Evolutionary conservation across 2,113 vertebrate species (phyloP).

Genomic region (Eulacestoma nigropectus): DNA sequence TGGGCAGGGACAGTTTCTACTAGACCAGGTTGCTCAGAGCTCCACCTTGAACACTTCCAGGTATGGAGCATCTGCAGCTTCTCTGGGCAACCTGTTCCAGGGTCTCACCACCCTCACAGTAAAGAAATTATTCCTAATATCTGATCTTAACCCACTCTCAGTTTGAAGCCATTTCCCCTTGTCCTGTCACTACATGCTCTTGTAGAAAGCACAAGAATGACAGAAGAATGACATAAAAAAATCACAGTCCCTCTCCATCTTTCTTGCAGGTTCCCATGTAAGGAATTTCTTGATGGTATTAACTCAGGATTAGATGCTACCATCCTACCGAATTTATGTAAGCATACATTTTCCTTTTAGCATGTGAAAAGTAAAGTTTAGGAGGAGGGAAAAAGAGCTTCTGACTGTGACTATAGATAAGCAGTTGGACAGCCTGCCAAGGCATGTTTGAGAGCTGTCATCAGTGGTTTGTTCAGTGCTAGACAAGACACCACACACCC

Average conservation of each 20-base stretch:
- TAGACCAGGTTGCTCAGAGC: not conserved
- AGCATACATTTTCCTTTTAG: not conserved
- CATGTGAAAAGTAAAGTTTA: not conserved
- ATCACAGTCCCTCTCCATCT: not conserved
- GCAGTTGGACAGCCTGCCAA: not conserved
- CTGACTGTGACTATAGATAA: not conserved
- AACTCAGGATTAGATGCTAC: not conserved
- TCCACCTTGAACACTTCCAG: not conserved
- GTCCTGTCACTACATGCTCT: not conserved
- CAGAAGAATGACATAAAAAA: not conserved
- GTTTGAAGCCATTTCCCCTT: not conserved
- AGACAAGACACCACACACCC: not conserved
- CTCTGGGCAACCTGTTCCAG: not conserved
- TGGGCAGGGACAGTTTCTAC: not conserved
- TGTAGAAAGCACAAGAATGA: not conserved
- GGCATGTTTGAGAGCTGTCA: constrained; percentile 27
- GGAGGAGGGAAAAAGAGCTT: not conserved
- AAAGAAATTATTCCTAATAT: not conserved
- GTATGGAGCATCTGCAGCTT: not conserved
- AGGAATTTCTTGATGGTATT: not conserved
- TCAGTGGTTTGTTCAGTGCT: not conserved
- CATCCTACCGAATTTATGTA: not conserved
- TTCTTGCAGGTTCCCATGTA: not conserved
- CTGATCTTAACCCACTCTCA: not conserved
- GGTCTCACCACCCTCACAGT: not conserved